Base-by-base conservation (phyloP, 2,113 vertebrate species). In the Asarcornis scutulata region DNA sequence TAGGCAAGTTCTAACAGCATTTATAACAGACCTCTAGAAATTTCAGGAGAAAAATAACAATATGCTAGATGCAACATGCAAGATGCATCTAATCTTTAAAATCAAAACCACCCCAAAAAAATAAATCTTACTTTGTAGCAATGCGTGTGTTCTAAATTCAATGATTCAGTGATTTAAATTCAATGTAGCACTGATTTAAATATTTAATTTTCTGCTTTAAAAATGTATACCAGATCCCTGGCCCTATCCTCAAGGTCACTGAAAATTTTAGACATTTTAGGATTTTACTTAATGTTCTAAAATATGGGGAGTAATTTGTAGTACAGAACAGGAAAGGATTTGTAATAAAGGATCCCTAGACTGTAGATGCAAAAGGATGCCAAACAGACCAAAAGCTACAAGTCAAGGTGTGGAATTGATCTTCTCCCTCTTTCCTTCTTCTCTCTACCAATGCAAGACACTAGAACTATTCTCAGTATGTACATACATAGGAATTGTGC, bases 161-260 rank as follows among this genome's bases (percentile, higher is more conserved):
- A 5, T 21, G 32, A 40, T 40, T 40, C 40, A 40, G 40, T 40
- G 12, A 40, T 40, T 91, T 68, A 77, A 91, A 88, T 72, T 62
- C 60, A 56, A 5, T 21, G 32, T 31, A 55, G 31, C 8, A 31
- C 50, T 62, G 36, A 67, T 59, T 36, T 73, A 34, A 17, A 29
- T 64, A 80, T 62, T 84, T 79, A 79, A 75, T 83, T 88, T 95
- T 82, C 73, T 93, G 36, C 40, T 56, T 69, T 73, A 73, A 85
- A 83, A 85, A 83, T 62, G 25, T 48, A 14, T 55, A 55, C 13
- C 38, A 82, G 64, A 89, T 59, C 32, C 26, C 63, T 83, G 68
- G 88, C 76, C 20, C 48, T 48, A 26, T 36, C 38, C 64, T 72
- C 46, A 76, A 77, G 66, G 73, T 83, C 63, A 67, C 32, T 26